Evolutionary conservation across 2,888 invertebrate genomes (phyloP).

Genomic region (Amblyteles armatorius): DNA sequence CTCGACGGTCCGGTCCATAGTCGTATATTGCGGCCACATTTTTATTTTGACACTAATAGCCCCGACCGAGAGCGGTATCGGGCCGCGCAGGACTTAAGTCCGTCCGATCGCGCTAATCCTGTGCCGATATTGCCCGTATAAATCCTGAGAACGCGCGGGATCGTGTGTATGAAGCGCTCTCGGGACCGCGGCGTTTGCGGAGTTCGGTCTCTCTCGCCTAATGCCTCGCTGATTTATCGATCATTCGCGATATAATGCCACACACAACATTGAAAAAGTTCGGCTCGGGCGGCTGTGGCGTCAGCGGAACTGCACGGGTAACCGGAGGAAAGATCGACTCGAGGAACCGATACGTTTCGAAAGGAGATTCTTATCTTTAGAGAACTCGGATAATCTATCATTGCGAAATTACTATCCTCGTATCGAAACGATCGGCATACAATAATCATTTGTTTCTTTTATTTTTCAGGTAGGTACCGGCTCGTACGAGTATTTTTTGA

Average conservation of each 20-base stretch:
- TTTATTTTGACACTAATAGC: slow-evolving; percentile 85
- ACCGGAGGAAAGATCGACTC: slow-evolving; percentile 29
- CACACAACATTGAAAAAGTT: slow-evolving; percentile 35
- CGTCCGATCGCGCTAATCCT: slow-evolving; percentile 83
- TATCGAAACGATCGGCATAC: slow-evolving; percentile 44
- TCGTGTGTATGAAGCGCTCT: slow-evolving; percentile 67
- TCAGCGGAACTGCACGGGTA: not conserved
- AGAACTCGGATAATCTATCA: not conserved
- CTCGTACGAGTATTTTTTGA: slow-evolving; percentile 74
- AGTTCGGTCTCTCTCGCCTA: slow-evolving; percentile 67
- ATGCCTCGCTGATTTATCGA: slow-evolving; percentile 81
- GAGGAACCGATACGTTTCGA: slow-evolving; percentile 28
- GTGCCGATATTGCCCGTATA: slow-evolving; percentile 82
- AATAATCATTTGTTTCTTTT: slow-evolving; percentile 67
- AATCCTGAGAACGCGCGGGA: slow-evolving; percentile 75
- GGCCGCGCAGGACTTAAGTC: slow-evolving; percentile 81
- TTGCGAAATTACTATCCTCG: slow-evolving; percentile 16
- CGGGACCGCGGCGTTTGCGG: slow-evolving; percentile 63
- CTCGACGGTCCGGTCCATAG: slow-evolving; percentile 67
- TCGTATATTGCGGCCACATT: slow-evolving; percentile 83
- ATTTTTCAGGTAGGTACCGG: slow-evolving; percentile 83
- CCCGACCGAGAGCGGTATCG: slow-evolving; percentile 78
- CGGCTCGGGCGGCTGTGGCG: slow-evolving; percentile 14
- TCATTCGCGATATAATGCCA: slow-evolving; percentile 63
- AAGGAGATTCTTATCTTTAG: not conserved